phyloP scores from a whole-genome alignment of 1,140 invertebrate genomes.

The Tetramorium parvispinum region DNA sequence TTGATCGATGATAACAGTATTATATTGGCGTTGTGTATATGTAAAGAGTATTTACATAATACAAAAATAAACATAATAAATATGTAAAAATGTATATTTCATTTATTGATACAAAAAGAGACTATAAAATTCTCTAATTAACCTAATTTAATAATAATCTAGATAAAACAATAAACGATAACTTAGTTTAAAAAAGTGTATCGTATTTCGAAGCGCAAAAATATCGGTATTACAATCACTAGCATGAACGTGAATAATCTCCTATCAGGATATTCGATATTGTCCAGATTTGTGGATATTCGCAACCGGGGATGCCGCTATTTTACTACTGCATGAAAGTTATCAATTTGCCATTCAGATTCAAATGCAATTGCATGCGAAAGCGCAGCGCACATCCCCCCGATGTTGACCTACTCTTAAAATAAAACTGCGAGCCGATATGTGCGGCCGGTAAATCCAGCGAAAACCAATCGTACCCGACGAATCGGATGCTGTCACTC shows the following conservation, averaged over 20 bases:
- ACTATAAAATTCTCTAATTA: neutral
- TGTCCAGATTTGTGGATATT: neutral
- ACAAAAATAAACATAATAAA: conserved; percentile 13
- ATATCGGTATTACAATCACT: conserved; percentile 13
- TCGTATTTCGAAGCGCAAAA: neutral
- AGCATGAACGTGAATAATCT: neutral
- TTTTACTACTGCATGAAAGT: neutral
- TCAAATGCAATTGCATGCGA: conserved; percentile 30
- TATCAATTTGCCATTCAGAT: conserved; percentile 41
- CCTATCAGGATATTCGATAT: conserved; percentile 18
- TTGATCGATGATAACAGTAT: neutral
- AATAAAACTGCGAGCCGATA: conserved; percentile 39
- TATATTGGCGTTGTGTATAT: neutral
- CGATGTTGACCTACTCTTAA: conserved; percentile 38
- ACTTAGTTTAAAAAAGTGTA: conserved; percentile 3
- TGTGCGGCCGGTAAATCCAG: neutral
- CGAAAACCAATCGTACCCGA: neutral
- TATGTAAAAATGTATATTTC: neutral
- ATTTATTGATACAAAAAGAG: neutral
- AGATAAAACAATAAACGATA: neutral
- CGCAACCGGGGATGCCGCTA: neutral
- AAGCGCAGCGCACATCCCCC: neutral
- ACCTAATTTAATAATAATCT: neutral
- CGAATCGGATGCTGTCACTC: neutral
- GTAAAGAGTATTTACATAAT: neutral